Evolutionary conservation across 2,888 invertebrate genomes (phyloP).

Genomic region (Noctua janthina): DNA sequence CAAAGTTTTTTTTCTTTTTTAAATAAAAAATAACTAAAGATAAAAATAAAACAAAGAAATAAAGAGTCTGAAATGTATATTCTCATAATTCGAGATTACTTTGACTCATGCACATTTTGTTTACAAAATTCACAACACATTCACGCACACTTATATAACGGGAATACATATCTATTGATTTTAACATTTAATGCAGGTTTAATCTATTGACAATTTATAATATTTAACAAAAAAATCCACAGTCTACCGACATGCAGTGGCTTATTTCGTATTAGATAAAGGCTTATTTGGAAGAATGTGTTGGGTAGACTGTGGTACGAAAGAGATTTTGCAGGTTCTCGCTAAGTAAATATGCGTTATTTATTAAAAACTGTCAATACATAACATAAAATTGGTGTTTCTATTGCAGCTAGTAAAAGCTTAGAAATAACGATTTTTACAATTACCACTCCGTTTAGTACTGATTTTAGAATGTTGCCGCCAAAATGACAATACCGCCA

Average conservation of each 20-base stretch:
- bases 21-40: no score
- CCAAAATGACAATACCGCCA: conserved; percentile 33
- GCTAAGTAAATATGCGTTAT: background rate
- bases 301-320: background rate
- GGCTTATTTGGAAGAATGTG: conserved; percentile 1
- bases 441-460: conserved; percentile 53
- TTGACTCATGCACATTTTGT: conserved; percentile 56
- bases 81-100: conserved; percentile 79
- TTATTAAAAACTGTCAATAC: conserved; percentile 48
- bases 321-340: background rate
- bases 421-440: conserved; percentile 41
- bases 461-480: conserved; percentile 41
- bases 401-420: conserved; percentile 22
- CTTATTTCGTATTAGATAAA: background rate
- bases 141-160: conserved; percentile 50
- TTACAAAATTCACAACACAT: conserved; percentile 62
- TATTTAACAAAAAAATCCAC: background rate
- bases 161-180: conserved; percentile 45
- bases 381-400: conserved; percentile 44
- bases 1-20: no score
- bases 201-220: conserved; percentile 53
- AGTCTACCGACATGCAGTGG: background rate
- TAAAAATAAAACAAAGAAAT: conserved; percentile 73
- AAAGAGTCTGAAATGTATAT: conserved; percentile 77
- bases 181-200: conserved; percentile 56